These are phyloP conservation scores for Fragum fragum DNA, from an alignment of 2,888 invertebrate species.

Conservation along the genomic window DNA sequence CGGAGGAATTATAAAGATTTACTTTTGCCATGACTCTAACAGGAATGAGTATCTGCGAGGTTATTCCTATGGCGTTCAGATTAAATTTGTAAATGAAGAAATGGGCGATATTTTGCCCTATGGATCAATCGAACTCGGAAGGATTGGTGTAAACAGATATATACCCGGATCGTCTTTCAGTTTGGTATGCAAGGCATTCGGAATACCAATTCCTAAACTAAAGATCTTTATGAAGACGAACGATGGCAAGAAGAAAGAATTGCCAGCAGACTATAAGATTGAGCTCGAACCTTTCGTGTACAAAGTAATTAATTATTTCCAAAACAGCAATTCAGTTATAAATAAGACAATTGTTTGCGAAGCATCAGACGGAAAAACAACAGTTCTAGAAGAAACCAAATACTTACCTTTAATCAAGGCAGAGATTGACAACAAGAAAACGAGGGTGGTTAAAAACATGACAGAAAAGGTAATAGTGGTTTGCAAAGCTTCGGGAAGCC, in stretches of 20 bases:
- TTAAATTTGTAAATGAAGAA: background rate
- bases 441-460: constrained; percentile 10
- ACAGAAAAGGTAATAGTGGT: background rate
- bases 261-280: background rate
- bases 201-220: background rate
- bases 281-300: background rate
- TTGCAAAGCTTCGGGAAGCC: constrained; percentile 24
- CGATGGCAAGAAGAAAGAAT: background rate
- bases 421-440: constrained; percentile 9
- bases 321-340: background rate
- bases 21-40: background rate
- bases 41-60: background rate
- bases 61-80: background rate
- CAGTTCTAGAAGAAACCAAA: background rate
- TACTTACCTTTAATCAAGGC: background rate
- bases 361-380: background rate
- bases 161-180: background rate
- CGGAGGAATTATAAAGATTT: background rate
- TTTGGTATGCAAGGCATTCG: background rate
- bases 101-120: background rate
- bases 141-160: background rate
- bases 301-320: background rate
- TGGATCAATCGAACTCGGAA: background rate
- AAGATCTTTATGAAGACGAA: background rate
- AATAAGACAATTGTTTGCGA: background rate